These are phyloP conservation scores for Apogon hyalosoma DNA, from an alignment of 2,797 vertebrate species.

Conservation along the genomic window DNA sequence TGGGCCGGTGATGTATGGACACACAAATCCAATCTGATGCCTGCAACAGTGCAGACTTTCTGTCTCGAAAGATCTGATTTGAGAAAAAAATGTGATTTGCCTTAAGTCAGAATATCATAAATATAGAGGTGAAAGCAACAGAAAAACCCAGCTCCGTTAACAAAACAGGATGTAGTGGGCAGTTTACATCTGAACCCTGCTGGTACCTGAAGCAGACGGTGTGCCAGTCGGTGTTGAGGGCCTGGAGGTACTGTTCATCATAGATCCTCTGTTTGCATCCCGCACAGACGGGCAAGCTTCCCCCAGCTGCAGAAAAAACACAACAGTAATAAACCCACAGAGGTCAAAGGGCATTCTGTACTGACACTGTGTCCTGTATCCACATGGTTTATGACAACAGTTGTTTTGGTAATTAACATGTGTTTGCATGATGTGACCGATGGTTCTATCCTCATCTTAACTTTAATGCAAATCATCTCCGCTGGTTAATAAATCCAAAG, in stretches of 20 bases:
- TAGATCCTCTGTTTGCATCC: conserved; percentile 93
- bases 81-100: too few relatives aligned
- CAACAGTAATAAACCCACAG: not conserved
- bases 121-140: too few relatives aligned
- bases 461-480: conserved; percentile 44
- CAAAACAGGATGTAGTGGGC: too few relatives aligned
- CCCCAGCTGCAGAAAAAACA: conserved; percentile 78
- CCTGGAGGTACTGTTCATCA: conserved; percentile 97
- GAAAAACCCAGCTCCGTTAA: not conserved
- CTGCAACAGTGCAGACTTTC: too few relatives aligned
- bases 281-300: conserved; percentile 91
- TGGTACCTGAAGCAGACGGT: conserved; percentile 93
- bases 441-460: not conserved
- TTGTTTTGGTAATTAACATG: not conserved
- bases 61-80: too few relatives aligned
- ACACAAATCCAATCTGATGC: too few relatives aligned
- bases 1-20: too few relatives aligned
- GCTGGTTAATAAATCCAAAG: conserved; percentile 3
- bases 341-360: conserved; percentile 5
- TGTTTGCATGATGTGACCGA: conserved; percentile 19
- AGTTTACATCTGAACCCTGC: not conserved
- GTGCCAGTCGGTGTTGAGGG: conserved; percentile 93
- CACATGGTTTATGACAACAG: not conserved
- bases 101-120: too few relatives aligned
- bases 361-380: too few relatives aligned